phyloP scores from a whole-genome alignment of 2,113 vertebrate genomes.

The Malurus elegans region DNA sequence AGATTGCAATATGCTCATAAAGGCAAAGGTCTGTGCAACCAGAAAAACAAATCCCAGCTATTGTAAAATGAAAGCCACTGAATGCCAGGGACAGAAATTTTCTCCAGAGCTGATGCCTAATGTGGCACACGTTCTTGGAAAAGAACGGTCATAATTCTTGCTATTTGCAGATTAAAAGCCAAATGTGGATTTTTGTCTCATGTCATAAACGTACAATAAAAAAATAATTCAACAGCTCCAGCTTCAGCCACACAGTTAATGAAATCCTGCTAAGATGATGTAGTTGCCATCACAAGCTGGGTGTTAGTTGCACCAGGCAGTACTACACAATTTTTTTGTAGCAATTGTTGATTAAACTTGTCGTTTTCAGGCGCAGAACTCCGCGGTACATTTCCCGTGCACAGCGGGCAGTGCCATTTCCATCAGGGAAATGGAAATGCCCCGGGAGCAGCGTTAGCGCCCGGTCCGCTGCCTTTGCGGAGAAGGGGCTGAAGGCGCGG shows the following conservation, averaged over 20 bases:
- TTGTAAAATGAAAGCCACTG: neutral
- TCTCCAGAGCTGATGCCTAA: neutral
- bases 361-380: accelerated
- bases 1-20: neutral
- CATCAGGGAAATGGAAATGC: neutral
- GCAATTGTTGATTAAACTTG: accelerated
- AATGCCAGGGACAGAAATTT: neutral
- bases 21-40: neutral
- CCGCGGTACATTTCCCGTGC: accelerated
- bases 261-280: accelerated
- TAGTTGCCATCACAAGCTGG: too few relatives aligned
- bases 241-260: too few relatives aligned
- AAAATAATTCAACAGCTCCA: neutral
- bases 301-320: neutral
- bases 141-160: neutral
- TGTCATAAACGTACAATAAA: accelerated
- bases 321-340: accelerated
- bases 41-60: neutral
- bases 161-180: neutral
- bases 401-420: accelerated
- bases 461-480: accelerated
- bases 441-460: neutral
- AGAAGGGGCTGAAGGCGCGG: too few relatives aligned
- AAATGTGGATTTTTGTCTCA: neutral
- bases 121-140: accelerated